These are phyloP conservation scores for Stenchaetothrips biformis DNA, from an alignment of 2,888 invertebrate species.

Conservation along the genomic window DNA sequence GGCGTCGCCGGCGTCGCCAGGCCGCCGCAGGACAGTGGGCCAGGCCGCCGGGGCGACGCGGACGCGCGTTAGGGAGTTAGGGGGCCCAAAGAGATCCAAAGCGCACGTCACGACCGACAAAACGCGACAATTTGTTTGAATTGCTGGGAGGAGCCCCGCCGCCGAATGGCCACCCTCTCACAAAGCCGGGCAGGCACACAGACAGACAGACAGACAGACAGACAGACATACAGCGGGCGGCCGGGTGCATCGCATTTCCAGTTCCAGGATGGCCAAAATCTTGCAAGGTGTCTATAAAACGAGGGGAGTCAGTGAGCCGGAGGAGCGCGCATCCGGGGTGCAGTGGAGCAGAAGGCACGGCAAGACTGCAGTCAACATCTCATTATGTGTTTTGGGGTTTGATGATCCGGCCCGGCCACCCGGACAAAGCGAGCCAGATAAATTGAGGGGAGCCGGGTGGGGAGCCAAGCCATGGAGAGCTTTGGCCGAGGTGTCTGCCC, in stretches of 20 bases:
- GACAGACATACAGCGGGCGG: not conserved
- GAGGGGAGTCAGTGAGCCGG: too few species aligned
- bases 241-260: not conserved
- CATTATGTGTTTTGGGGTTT: conserved; percentile 10
- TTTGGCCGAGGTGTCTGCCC: not conserved
- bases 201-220: not conserved
- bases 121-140: conserved; percentile 16
- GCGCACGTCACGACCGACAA: not conserved
- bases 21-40: too few species aligned
- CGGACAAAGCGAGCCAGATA: not conserved
- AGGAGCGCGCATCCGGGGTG: too few species aligned
- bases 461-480: not conserved
- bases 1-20: not conserved
- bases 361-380: not conserved
- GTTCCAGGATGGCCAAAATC: too few species aligned
- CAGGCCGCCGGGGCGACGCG: too few species aligned
- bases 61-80: too few species aligned
- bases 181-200: not conserved
- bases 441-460: not conserved
- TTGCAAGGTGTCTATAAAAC: too few species aligned
- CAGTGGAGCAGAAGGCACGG: too few species aligned
- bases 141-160: not conserved
- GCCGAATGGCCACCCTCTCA: not conserved
- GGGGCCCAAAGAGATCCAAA: too few species aligned
- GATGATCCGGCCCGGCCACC: not conserved